Base-by-base conservation (phyloP, 2,113 vertebrate species). In the Sander vitreus region DNA sequence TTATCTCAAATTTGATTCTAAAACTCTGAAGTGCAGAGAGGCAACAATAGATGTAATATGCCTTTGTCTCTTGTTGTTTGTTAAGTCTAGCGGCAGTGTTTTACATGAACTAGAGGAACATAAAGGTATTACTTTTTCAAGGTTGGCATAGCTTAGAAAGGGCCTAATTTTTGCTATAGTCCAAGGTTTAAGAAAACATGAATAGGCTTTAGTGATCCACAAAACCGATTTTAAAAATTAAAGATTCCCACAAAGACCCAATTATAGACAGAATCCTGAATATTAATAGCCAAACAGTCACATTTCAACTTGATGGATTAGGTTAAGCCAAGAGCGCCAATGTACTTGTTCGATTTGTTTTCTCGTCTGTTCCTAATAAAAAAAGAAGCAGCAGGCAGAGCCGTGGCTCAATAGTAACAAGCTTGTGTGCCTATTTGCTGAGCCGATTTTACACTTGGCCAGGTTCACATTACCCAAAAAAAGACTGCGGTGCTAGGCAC, bases 391-490 rank as follows among this genome's bases (percentile, higher is more conserved):
- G 54, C 70, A 62, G 14, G 33, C 50, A 45, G n/a, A 45, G 47
- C 48, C n/a, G 16, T 6, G 57, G 18, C 25, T 78, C 5, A 39
- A 15, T 59, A 66, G 13, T 3, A 59, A 21, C 0, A 5, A 25
- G 14, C 33, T 2, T 45, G 36, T 76, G 45, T 71, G 50, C 57
- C 50, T 63, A 77, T 50, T 67, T 55, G 47, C 53, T 76, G 45
- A 58, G 55, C 80, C 21, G 18, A 30, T 73, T 73, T 66, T 54
- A 50, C 36, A 50, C 53, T 69, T 68, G 36, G 39, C 47, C 14
- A 30, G n/a, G 66, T 50, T 84, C 43, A 72, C 51, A 60, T 71
- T 47, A 53, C 51, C 58, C 47, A 47, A 57, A 55, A 55, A 68
- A 72, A 82, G 59, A 19, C 47, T 43, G 58, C 45, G 30, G 23